Conservation (phyloP, 2,113 vertebrate species). For the Sander vitreus region DNA sequence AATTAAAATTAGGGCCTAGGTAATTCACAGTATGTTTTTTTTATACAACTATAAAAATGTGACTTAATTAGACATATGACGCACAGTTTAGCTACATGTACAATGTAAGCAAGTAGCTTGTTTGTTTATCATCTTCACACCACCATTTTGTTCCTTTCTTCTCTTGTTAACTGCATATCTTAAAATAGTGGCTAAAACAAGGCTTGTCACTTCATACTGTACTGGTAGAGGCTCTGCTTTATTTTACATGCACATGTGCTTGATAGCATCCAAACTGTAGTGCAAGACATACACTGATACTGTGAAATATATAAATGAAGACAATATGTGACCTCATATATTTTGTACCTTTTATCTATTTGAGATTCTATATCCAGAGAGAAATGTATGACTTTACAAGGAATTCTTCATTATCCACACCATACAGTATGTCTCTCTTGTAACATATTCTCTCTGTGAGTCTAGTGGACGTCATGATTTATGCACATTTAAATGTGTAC, state of each 20-base stretch:
- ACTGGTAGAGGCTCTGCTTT: background rate
- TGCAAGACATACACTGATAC: background rate
- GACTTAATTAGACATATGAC: background rate
- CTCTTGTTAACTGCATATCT: background rate
- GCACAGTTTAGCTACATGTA: background rate
- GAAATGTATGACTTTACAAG: background rate
- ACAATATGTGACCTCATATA: background rate
- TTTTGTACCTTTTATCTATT: background rate
- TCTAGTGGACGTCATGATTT: background rate
- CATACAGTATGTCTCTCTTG: background rate
- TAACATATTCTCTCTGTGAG: background rate
- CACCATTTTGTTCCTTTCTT: constrained; percentile 5
- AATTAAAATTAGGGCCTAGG: too few relatives aligned
- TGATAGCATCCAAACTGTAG: background rate
- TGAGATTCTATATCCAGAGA: background rate
- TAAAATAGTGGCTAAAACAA: background rate
- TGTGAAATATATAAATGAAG: background rate
- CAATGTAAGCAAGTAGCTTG: background rate
- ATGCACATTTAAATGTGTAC: constrained; percentile 1
- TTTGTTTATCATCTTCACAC: background rate
- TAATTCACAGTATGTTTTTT: background rate
- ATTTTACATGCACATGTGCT: background rate
- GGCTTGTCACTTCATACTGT: background rate
- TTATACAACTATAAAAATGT: background rate
- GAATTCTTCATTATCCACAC: background rate